These are phyloP conservation scores for Hydropsyche tenuis DNA, from an alignment of 1,140 invertebrate genomes.

Conservation along the genomic window DNA sequence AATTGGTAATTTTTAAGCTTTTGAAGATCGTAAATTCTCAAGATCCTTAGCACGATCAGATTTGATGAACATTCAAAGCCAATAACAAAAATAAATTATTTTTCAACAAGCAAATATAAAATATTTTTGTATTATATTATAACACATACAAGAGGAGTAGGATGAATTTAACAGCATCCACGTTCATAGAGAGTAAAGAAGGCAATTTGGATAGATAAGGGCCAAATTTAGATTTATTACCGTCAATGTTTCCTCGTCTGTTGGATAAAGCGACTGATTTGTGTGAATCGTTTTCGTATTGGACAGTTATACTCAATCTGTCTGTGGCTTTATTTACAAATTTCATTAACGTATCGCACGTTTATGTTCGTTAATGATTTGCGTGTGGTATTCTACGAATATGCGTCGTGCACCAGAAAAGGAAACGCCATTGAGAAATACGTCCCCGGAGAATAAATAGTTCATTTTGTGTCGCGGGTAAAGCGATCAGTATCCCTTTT, in stretches of 20 bases:
- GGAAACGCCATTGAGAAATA: neutral
- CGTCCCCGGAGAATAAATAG: constrained; percentile 1
- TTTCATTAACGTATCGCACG: neutral
- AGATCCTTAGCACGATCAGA: too few species aligned
- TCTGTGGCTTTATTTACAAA: neutral
- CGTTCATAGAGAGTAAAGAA: constrained; percentile 16
- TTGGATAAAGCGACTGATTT: constrained; percentile 24
- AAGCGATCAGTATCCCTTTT: constrained; percentile 25
- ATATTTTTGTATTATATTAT: too few species aligned
- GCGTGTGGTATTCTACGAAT: too few species aligned
- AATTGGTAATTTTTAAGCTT: too few species aligned
- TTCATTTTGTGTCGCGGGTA: constrained; percentile 1
- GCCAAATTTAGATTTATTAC: constrained; percentile 36
- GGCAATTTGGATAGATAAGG: constrained; percentile 35
- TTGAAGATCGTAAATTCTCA: too few species aligned
- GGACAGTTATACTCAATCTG: neutral
- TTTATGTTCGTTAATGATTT: neutral
- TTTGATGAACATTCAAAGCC: too few species aligned
- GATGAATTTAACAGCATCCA: constrained; percentile 1
- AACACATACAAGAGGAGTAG: neutral
- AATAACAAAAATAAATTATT: too few species aligned
- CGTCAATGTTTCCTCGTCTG: constrained; percentile 13
- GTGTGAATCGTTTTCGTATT: constrained; percentile 2
- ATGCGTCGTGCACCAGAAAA: neutral
- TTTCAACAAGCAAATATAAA: too few species aligned